Conservation (phyloP, 2,113 vertebrate genomes). For the Astur gentilis region DNA sequence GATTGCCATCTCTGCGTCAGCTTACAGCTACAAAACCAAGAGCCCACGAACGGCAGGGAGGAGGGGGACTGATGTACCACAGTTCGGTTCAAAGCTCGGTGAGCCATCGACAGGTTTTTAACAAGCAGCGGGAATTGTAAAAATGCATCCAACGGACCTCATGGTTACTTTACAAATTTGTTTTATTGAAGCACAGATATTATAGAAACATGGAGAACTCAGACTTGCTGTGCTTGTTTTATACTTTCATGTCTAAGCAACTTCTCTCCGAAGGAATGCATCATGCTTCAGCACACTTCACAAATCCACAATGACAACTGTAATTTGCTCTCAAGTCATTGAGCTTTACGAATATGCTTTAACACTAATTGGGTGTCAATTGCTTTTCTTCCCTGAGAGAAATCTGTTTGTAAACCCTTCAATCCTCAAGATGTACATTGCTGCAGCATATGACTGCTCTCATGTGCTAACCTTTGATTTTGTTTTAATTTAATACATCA, state of each 20-base stretch:
- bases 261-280: slow-evolving; percentile 18
- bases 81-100: not conserved
- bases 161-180: not conserved
- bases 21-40: not conserved
- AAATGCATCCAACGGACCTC: not conserved
- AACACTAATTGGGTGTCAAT: slow-evolving; percentile 64
- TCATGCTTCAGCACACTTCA: slow-evolving; percentile 30
- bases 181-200: not conserved
- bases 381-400: slow-evolving; percentile 56
- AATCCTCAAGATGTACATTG: not conserved
- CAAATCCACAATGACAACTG: slow-evolving; percentile 52
- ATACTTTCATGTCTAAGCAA: slow-evolving; percentile 12
- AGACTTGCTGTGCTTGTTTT: not conserved
- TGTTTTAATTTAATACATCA: slow-evolving; percentile 24
- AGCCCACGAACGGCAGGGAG: not conserved
- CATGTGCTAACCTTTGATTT: slow-evolving; percentile 33
- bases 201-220: not conserved
- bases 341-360: slow-evolving; percentile 51
- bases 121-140: not conserved
- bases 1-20: not conserved
- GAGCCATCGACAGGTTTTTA: not conserved
- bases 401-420: slow-evolving; percentile 56
- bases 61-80: not conserved
- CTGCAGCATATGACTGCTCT: not conserved
- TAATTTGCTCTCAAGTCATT: slow-evolving; percentile 59